Evolutionary conservation across 2,113 vertebrate species (phyloP), one percentile per base, ranked within the genome.

Genomic region (Cinclus mexicanus): DNA sequence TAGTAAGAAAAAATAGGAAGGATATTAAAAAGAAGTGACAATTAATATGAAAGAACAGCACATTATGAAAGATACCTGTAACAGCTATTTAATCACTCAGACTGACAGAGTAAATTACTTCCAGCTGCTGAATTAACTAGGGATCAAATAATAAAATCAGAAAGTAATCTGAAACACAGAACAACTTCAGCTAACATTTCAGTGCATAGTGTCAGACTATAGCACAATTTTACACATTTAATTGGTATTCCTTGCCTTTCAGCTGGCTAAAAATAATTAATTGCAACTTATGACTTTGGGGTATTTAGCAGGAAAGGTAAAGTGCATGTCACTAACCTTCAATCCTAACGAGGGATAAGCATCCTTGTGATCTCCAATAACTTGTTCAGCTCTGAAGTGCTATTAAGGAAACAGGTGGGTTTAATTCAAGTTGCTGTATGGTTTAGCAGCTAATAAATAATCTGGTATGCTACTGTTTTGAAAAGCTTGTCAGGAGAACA

Each of bases 21-120:
- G 93, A 90, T 94, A 76, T 78, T 70, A 39, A 71, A 71, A 90
- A 59, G 65, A 95, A 94, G 85, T 50, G 46, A 88, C 55, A 95
- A 57, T 93, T 93, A 57, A 94, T 69, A 84, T 25, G 39, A 41
- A 87, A 84, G 59, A 93, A 65, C 35, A 93, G 16, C 74, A 95
- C 46, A 79, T 46, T 23, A 79, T 28, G 21, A 71, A 56, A 84
- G 70, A 63, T 47, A 95, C 10, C 37, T 94, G 37, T 53, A 95
- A 89, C 55, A 81, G 57, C 50, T 53, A 35, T 67, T 76, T 46
- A 86, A 85, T 74, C 39, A 31, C 41, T 74, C 89, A 93, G 70
- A 63, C 53, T 65, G 49, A 72, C 57, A 69, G 28, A 82, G 33
- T 23, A 70, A 86, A 67, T 74, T 53, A 21, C 49, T 70, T 90